Base-by-base conservation (phyloP, 2,113 vertebrate species). In the Amphiprion percula region DNA sequence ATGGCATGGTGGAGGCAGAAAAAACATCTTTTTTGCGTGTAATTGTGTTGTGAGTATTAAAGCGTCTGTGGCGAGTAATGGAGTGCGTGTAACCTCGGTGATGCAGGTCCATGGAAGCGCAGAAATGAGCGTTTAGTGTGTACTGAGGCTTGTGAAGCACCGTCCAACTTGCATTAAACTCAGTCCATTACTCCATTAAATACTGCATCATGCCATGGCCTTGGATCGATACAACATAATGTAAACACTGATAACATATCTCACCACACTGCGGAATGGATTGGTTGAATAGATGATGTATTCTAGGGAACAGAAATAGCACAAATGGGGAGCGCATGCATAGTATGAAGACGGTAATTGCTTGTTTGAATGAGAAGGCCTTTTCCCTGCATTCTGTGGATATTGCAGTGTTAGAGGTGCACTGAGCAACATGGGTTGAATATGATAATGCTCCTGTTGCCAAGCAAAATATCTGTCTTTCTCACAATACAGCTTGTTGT, bases 171-270 rank as follows among this genome's bases (percentile, higher is more conserved):
- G 58, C 87, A 77, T 87, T 87, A 66, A 80, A 63, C 49, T 41
- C 64, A 60, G 66, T 78, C 77, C 86, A 90, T 85, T 88, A 89
- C 86, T 81, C 78, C 80, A 86, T 89, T 90, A 85, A 90, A 91
- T 72, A 91, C 76, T 50, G 72, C 46, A 82, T 77, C 84, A 72
- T 69, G 61, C 24, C 66, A n/a, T 6, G 65, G 87, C 91, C 87
- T 87, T 87, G 80, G 80, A 74, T 91, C 81, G 82, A 87, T 90
- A 68, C 74, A 37, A 52, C 66, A 74, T 68, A 59, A 83, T 80
- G 69, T 79, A 78, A 90, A 90, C 69, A 88, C 69, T 53, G 33
- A 80, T 87, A 79, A 73, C 68, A 64, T 76, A 61, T 83, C 60
- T 80, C 79, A 76, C 46, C 55, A 71, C 81, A 68, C 75, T 4